Evolutionary conservation across 1,140 invertebrate species (phyloP), one percentile per base, ranked within the genome.

Genomic region (Tyrophagus putrescentiae): DNA sequence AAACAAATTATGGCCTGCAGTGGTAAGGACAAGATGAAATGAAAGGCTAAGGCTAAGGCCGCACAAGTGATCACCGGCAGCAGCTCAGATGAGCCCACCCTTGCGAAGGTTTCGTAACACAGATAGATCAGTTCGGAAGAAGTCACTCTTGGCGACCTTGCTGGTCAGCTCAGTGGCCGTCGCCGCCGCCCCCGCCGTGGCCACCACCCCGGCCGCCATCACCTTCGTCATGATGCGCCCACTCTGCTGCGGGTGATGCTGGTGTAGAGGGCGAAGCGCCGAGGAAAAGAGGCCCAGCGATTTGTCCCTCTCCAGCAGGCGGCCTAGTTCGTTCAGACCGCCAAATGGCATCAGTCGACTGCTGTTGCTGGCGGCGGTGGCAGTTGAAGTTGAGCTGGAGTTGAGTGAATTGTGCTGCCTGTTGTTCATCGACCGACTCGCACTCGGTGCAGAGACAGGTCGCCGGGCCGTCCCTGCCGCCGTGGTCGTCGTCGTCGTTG

Each of bases 41-140:
- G n/a, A n/a, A n/a, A n/a, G n/a, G n/a, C n/a, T n/a, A n/a, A n/a
- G n/a, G n/a, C n/a, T n/a, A n/a, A n/a, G n/a, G n/a, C n/a, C n/a
- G n/a, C n/a, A n/a, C n/a, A n/a, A n/a, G n/a, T n/a, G n/a, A n/a
- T n/a, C n/a, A n/a, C n/a, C n/a, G n/a, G n/a, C n/a, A n/a, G n/a
- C n/a, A n/a, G n/a, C n/a, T 54, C 25, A 54, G 11, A 54, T 54
- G 13, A 54, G 25, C n/a, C 52, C 52, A 34, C 52, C 52, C 39
- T 54, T 54, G 13, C 52, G 52, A 27, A 54, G 52, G 25, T 54
- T 54, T 11, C 52, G 13, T 54, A 54, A 54, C 52, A 54, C 52
- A 54, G 52, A 54, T 54, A 54, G 52, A 54, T 54, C 25, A 11
- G 52, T 54, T 31, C 52, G 52, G 25, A 48, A 48, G 45, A 48